These are phyloP conservation scores for Epizoanthus scotinus DNA, from an alignment of 92 coral and sea anemone genomes.

Conservation along the genomic window DNA sequence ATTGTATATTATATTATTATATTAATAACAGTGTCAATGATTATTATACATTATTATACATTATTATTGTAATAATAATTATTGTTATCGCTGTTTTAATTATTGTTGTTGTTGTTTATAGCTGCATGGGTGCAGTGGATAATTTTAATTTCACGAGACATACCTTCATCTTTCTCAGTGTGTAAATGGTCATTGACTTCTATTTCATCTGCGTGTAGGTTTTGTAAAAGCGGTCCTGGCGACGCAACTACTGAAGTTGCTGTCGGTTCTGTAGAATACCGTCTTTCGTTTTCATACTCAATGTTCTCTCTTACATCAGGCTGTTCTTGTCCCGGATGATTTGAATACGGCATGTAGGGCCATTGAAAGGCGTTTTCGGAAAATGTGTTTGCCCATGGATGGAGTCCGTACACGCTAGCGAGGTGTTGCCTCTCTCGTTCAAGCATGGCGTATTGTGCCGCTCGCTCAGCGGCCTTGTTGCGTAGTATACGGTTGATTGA, in stretches of 20 bases:
- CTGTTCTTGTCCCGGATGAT: conserved; percentile 22
- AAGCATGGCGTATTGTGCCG: conserved; percentile 99
- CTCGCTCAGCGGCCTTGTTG: conserved; percentile 97
- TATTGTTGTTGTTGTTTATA: no score
- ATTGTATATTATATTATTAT: no score
- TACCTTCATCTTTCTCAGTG: conserved; percentile 29
- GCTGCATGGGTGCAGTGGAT: no score
- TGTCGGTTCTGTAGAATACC: conserved; percentile 11
- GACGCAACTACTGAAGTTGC: conserved; percentile 10
- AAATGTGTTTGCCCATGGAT: conserved; percentile 78
- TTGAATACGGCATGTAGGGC: conserved; percentile 54
- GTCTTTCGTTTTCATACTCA: conserved; percentile 23
- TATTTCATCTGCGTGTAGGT: conserved; percentile 15
- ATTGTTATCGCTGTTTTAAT: no score
- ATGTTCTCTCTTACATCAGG: conserved; percentile 27
- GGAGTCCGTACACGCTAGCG: conserved; percentile 92
- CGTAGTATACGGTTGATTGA: conserved; percentile 97
- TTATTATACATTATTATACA: no score
- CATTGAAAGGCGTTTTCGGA: conserved; percentile 73
- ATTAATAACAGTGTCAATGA: no score
- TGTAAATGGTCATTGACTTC: background rate
- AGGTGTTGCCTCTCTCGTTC: conserved; percentile 97
- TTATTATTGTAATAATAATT: no score
- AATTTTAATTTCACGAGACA: no score
- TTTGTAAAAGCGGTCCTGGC: background rate